Evolutionary conservation across 2,797 vertebrate genomes (phyloP).

Genomic region (Myiothlypis coronata): DNA sequence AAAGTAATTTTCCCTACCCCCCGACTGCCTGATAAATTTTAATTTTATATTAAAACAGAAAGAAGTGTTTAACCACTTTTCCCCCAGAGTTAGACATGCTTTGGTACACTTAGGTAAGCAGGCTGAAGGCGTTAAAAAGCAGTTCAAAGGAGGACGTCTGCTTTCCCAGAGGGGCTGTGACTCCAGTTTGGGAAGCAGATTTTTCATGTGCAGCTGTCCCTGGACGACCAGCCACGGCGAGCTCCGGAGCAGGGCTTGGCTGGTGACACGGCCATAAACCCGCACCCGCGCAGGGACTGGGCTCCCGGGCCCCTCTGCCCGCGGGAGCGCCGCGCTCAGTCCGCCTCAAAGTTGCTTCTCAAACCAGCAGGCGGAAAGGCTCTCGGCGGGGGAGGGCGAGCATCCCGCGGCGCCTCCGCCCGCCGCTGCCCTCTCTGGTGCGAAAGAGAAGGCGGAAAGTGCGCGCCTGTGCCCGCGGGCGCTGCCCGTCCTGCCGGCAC

Average conservation of each 20-base stretch:
- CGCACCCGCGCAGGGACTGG: too few relatives aligned
- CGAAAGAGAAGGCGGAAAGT: background rate
- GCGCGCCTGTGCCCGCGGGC: background rate
- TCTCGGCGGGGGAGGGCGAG: background rate
- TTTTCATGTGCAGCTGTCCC: background rate
- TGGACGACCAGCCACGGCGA: background rate
- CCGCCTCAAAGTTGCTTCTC: background rate
- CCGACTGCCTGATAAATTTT: background rate
- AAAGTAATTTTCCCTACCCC: background rate
- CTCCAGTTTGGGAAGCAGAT: background rate
- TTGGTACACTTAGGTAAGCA: background rate
- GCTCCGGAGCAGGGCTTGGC: background rate
- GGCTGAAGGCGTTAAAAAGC: background rate
- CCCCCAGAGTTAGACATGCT: background rate
- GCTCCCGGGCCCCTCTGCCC: background rate
- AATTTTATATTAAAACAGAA: background rate
- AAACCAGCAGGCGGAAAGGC: background rate
- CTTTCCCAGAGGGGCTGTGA: background rate
- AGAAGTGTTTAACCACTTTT: background rate
- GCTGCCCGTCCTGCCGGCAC: background rate
- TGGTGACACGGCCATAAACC: background rate
- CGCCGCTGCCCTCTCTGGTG: background rate
- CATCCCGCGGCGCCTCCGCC: background rate
- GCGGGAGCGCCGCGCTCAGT: background rate
- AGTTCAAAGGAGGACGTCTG: background rate